Base-by-base conservation (phyloP, 2,888 invertebrate species). In the Acrobasis consociella region DNA sequence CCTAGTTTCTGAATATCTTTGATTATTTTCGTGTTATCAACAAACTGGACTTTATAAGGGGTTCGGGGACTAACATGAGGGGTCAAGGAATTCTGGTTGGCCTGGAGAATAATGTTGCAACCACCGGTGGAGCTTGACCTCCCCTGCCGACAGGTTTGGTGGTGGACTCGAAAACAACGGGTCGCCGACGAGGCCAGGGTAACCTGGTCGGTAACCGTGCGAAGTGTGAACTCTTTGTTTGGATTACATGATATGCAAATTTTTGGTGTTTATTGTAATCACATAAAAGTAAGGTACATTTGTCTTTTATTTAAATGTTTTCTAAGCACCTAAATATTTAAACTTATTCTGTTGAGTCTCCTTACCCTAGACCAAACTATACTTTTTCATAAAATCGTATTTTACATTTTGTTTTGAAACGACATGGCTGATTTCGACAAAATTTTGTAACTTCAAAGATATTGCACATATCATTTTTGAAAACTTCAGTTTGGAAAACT, bases 71-170 rank as follows among this genome's bases (percentile, higher is more conserved):
- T 39, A 59, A 38, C 37, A 38, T 65, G 67, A 64, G 11, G 67
- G 85, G 58, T 81, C 86, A 65, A 65, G 5, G 1, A 46, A 67
- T 56, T 64, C 64, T 82, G 81, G 86, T n/a, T 70, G 64, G 22
- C 37, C 65, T 65, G 72, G 60, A 67, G 64, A 66, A 69, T 76
- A 73, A 75, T 76, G 73, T 75, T 73, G 72, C 72, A 68, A 68
- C 70, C 76, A 77, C 88, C 84, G 80, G 74, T 68, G 65, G 70
- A 72, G 63, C 63, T 60, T 69, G 82, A 81, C 62, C 85, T 75
- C 73, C 76, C 73, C 68, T 68, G 74, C 68, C 74, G 72, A 72
- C n/a, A 39, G 31, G 15, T 22, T 10, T 2, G 16, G 17, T 31
- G 39, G 50, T 46, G 39, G 64, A 1, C 5, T 5, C 1, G n/a